Conservation (phyloP, 2,113 vertebrate genomes). For the Ictalurus punctatus region DNA sequence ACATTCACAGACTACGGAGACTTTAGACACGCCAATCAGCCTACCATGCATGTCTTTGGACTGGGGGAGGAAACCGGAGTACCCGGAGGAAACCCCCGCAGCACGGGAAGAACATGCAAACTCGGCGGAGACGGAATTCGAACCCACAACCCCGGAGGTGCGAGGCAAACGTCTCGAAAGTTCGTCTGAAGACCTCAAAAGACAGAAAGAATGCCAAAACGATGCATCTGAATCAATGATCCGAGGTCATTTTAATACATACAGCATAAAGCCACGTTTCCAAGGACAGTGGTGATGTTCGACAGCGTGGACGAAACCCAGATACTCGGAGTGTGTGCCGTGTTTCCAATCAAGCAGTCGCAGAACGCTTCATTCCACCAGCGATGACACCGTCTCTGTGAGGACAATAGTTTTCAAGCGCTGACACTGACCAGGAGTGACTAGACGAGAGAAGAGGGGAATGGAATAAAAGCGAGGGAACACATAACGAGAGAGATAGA, state of each 20-base stretch:
- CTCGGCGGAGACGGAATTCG: no score
- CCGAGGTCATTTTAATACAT: not conserved
- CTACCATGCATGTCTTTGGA: no score
- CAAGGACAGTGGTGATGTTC: slow-evolving; percentile 51
- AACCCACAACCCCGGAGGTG: no score
- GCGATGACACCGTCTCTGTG: slow-evolving; percentile 80
- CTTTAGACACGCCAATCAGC: no score
- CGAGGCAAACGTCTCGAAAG: not conserved
- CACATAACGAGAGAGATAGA: slow-evolving; percentile 54
- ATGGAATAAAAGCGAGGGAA: slow-evolving; percentile 65
- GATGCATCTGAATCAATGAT: not conserved
- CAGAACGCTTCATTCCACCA: slow-evolving; percentile 82
- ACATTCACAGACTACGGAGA: no score
- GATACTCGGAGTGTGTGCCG: slow-evolving; percentile 63
- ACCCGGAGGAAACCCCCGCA: no score
- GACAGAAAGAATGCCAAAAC: not conserved
- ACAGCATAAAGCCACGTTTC: not conserved
- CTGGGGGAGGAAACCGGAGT: no score
- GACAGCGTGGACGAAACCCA: slow-evolving; percentile 62
- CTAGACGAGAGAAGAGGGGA: slow-evolving; percentile 77
- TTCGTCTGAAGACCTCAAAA: not conserved
- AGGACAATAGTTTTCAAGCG: slow-evolving; percentile 85
- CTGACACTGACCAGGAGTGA: slow-evolving; percentile 86
- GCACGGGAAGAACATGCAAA: no score
- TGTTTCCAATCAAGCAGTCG: slow-evolving; percentile 70